phyloP scores from a whole-genome alignment of 1,140 invertebrate species.

The Brachionus rubens region DNA sequence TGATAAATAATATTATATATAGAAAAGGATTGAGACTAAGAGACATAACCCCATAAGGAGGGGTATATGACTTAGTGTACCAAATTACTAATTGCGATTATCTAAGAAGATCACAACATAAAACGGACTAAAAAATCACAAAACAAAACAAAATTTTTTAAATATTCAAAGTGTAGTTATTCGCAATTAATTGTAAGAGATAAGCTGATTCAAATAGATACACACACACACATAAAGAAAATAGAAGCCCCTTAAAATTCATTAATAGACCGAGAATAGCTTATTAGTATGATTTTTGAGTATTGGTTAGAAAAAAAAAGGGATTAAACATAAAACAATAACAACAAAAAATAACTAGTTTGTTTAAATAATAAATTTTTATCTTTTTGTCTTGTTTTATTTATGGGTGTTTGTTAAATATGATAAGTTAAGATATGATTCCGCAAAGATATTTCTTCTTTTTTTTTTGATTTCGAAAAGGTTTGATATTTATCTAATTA shows the following conservation, averaged over 20 bases:
- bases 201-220: constrained; percentile 2
- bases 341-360: constrained; percentile 3
- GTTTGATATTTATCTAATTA: constrained; percentile 40
- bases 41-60: background rate
- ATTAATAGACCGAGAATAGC: constrained; percentile 13
- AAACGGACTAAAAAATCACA: background rate
- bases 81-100: constrained; percentile 21
- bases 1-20: constrained; percentile 27
- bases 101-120: background rate
- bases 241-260: background rate
- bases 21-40: background rate
- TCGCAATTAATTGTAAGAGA: constrained; percentile 40
- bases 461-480: background rate
- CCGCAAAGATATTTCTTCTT: background rate
- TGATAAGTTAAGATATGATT: constrained; percentile 12
- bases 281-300: constrained; percentile 30
- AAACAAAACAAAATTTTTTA: constrained; percentile 41
- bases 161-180: constrained; percentile 35
- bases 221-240: background rate
- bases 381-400: too few species aligned
- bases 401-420: constrained; percentile 30
- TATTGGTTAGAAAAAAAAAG: constrained; percentile 1
- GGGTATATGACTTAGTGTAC: too few species aligned
- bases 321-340: constrained; percentile 14
- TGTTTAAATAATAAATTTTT: background rate